These are phyloP conservation scores for Pseudorhiza aurosa DNA, from an alignment of 30 jellyfish, hydroid and myxozoan species.

Conservation along the genomic window DNA sequence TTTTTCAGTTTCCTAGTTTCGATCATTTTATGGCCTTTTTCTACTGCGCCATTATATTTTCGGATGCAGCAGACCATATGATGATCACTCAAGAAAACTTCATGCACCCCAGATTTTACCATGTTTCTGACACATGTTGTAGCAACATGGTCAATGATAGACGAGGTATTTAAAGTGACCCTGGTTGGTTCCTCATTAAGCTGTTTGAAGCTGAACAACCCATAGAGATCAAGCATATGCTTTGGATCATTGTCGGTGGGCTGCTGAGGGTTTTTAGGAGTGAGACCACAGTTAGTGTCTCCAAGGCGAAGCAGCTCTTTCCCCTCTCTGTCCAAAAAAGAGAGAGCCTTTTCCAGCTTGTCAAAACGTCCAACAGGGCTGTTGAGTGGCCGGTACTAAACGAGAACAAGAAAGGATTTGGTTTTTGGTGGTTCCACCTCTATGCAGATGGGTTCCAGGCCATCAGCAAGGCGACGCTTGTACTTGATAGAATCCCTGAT, in stretches of 20 bases:
- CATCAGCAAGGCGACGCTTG: slow-evolving; percentile 10
- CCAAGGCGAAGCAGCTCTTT: slow-evolving; percentile 14
- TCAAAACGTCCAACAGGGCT: slow-evolving; percentile 4
- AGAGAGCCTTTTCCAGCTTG: neutral
- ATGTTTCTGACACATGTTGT: slow-evolving; percentile 23
- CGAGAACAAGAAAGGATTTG: slow-evolving; percentile 13
- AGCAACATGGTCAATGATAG: slow-evolving; percentile 42
- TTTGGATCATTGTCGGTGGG: neutral
- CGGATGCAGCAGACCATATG: slow-evolving; percentile 18
- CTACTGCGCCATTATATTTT: neutral
- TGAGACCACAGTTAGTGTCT: slow-evolving; percentile 41
- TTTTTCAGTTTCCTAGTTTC: neutral
- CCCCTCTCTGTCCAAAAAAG: slow-evolving; percentile 10
- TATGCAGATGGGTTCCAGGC: slow-evolving; percentile 5
- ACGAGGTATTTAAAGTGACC: slow-evolving; percentile 22
- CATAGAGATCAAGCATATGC: slow-evolving; percentile 19
- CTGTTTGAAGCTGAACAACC: slow-evolving; percentile 29
- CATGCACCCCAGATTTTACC: slow-evolving; percentile 29
- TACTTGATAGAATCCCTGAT: slow-evolving; percentile 20
- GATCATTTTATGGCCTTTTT: slow-evolving; percentile 3
- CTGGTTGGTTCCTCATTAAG: slow-evolving; percentile 41
- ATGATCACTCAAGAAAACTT: slow-evolving; percentile 26
- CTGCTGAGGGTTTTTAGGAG: neutral
- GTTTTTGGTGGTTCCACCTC: neutral
- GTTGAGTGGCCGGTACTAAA: slow-evolving; percentile 1